Conservation (phyloP, 2,113 vertebrate genomes). For the Microcebus murinus region DNA sequence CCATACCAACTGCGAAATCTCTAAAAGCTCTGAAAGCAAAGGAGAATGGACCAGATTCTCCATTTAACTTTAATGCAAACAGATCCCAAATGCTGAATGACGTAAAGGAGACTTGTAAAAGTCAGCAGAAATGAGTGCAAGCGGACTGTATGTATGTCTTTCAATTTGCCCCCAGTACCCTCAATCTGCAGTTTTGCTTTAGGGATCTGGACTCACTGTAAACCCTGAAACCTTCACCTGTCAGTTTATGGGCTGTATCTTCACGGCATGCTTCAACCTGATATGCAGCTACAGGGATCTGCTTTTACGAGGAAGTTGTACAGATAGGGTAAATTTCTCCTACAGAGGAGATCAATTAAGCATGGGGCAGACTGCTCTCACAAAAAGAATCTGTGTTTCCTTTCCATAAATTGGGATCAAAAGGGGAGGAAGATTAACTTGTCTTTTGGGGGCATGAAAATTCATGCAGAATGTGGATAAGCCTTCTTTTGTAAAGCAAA, state of each 20-base stretch:
- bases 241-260: not conserved
- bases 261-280: not conserved
- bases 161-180: not conserved
- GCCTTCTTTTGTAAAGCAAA: constrained; percentile 27
- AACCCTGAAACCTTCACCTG: not conserved
- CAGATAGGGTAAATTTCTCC: not conserved
- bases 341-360: not conserved
- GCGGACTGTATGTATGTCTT: not conserved
- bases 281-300: not conserved
- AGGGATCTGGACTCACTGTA: not conserved
- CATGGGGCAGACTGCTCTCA: not conserved
- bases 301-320: not conserved
- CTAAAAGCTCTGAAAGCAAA: constrained; percentile 47
- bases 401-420: not conserved
- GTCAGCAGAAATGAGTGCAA: not conserved
- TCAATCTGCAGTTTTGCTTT: not conserved
- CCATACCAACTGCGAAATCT: not conserved
- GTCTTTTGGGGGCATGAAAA: not conserved
- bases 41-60: constrained; percentile 1
- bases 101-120: not conserved
- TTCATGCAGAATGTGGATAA: not conserved
- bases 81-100: not conserved
- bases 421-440: not conserved
- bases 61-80: not conserved
- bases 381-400: not conserved